Conservation (phyloP, 2,888 invertebrate species). For the Nezara viridula region DNA sequence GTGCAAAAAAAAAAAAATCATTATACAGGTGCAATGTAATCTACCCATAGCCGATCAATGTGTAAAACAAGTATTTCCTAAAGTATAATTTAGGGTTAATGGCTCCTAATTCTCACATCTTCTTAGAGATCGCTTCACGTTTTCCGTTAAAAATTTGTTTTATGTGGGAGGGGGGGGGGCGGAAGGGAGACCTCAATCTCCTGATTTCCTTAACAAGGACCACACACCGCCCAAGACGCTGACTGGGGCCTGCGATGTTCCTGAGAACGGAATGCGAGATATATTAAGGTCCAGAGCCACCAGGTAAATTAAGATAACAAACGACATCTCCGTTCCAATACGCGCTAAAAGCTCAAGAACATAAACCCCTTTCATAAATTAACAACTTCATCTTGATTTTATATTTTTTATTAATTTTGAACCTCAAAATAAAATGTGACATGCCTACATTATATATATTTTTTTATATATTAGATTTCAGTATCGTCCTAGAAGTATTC, state of each 20-base stretch:
- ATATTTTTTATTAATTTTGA: too few species aligned
- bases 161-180: too few species aligned
- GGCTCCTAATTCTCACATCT: neutral
- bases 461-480: too few species aligned
- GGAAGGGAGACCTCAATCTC: too few species aligned
- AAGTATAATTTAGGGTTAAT: neutral
- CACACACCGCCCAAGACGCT: neutral
- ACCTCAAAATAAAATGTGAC: too few species aligned
- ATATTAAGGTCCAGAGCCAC: neutral
- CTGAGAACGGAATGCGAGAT: constrained; percentile 1
- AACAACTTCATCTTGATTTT: neutral
- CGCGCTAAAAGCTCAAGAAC: neutral
- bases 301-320: neutral
- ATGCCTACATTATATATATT: too few species aligned
- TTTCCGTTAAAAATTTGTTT: neutral
- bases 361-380: neutral
- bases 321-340: neutral
- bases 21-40: too few species aligned
- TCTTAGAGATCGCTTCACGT: neutral
- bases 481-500: too few species aligned
- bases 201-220: neutral
- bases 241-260: neutral
- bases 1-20: too few species aligned
- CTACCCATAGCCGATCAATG: too few species aligned
- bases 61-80: neutral